Base-by-base conservation (phyloP, 1,140 invertebrate species). In the Drosophila yakuba region DNA sequence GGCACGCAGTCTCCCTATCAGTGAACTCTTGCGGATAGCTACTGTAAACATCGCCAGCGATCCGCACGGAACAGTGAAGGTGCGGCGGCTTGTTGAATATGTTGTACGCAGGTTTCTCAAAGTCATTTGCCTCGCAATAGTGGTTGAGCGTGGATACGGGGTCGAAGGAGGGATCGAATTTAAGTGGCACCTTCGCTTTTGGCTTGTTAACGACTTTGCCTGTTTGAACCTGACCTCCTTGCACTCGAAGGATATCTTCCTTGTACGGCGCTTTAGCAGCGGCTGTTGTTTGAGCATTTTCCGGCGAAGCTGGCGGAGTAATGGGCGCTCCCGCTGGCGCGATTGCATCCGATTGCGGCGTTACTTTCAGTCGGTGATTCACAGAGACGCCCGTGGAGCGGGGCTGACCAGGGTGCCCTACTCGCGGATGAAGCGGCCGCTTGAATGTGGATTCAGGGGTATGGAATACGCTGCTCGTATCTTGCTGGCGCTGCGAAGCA, bases 11-110 rank as follows among this genome's bases (percentile, higher is more conserved):
- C 39, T 28, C 20, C 52, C 78, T 66, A 7, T 76, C 76, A 0
- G 47, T 0, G 56, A 78, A 90, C 48, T 90, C 80, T 36, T 81
- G 59, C 3, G 91, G 91, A 66, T 91, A 92, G 48, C 80, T 86
- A 17, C 80, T 81, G 51, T 77, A 92, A 2, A 81, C 72, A 11
- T n/a, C 74, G 11, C 54, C 54, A 20, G 78, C 82, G 6, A 92
- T 68, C 4, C 55, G 58, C 14, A 92, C 80, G 10, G 75, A 78
- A 50, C 91, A 92, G 28, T 80, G 72, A 17, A 76, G 50, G 12
- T 10, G 20, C 1, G 48, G 48, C 3, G 57, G 45, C 17, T 44
- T 36, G 28, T 64, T 61, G 12, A 88, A 55, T 11, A 69, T 66
- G 20, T 81, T 79, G 12, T 64, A 92, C 0, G 20, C 6, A 0